Evolutionary conservation across 2,113 vertebrate genomes (phyloP).

Genomic region (Seriola rivoliana): DNA sequence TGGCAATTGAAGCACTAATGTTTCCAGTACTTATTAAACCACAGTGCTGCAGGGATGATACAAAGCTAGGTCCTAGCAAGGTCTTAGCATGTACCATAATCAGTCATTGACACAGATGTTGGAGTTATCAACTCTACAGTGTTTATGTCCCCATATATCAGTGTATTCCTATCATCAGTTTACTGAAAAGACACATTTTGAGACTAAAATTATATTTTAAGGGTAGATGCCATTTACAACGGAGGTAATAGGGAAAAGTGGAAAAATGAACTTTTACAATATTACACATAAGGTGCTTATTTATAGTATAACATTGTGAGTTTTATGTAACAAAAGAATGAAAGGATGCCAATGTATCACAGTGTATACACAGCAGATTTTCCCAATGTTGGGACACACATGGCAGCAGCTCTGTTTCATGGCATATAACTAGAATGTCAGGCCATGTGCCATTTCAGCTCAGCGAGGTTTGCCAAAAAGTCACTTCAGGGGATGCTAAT

Average conservation of each 20-base stretch:
- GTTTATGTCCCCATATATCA: no score
- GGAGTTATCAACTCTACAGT: no score
- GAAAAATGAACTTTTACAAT: no score
- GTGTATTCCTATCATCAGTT: neutral
- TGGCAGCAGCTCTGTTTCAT: conserved; percentile 23
- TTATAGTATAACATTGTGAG: neutral
- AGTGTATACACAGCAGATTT: neutral
- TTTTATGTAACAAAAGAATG: neutral
- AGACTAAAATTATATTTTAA: no score
- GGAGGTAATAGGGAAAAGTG: no score
- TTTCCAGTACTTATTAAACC: conserved; percentile 11
- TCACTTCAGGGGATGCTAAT: conserved; percentile 57
- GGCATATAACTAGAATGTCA: conserved; percentile 22
- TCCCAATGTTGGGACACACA: conserved; percentile 16
- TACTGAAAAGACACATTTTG: neutral
- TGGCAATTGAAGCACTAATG: neutral
- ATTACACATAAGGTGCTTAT: no score
- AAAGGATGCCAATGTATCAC: neutral
- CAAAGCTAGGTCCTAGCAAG: neutral
- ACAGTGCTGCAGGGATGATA: neutral
- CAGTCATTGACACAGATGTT: neutral
- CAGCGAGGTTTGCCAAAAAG: conserved; percentile 46
- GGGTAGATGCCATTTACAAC: no score
- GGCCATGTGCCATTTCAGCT: conserved; percentile 42
- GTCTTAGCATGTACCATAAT: neutral